A percentile compares a stretch with the other conserved stretches of the same genome.
phyloP scores from a whole-genome alignment of 2,888 invertebrate species.

The Eristalinus sepulchralis region DNA sequence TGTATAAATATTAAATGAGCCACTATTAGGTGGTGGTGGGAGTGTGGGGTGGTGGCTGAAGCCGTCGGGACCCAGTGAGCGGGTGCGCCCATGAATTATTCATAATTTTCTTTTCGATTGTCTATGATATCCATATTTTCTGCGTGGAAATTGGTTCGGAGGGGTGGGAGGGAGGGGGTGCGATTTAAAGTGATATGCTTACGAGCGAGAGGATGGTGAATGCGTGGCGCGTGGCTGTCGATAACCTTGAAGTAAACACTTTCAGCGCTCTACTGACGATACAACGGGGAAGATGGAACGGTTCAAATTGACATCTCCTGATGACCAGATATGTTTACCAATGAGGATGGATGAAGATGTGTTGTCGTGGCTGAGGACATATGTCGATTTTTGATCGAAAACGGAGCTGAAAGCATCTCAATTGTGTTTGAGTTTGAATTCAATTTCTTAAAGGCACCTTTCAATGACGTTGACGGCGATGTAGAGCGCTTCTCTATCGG shows the following conservation, averaged over 20 bases:
- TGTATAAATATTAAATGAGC: constrained; percentile 53
- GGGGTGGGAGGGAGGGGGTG: neutral
- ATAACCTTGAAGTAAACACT: neutral
- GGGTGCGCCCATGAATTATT: constrained; percentile 39
- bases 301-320: neutral
- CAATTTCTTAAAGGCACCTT: neutral
- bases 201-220: neutral
- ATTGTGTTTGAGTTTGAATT: neutral
- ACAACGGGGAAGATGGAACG: neutral
- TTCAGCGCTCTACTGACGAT: neutral
- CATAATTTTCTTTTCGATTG: constrained; percentile 36
- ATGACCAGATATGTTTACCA: neutral
- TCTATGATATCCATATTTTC: constrained; percentile 15
- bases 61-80: neutral
- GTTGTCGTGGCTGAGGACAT: neutral
- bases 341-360: neutral
- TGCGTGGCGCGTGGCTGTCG: neutral
- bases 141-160: neutral
- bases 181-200: neutral
- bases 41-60: neutral
- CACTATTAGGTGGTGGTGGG: neutral
- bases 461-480: too few relatives aligned
- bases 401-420: neutral
- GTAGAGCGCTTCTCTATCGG: too few relatives aligned
- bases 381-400: neutral